phyloP scores from a whole-genome alignment of 2,888 invertebrate species.

The Epicampocera succincta region DNA sequence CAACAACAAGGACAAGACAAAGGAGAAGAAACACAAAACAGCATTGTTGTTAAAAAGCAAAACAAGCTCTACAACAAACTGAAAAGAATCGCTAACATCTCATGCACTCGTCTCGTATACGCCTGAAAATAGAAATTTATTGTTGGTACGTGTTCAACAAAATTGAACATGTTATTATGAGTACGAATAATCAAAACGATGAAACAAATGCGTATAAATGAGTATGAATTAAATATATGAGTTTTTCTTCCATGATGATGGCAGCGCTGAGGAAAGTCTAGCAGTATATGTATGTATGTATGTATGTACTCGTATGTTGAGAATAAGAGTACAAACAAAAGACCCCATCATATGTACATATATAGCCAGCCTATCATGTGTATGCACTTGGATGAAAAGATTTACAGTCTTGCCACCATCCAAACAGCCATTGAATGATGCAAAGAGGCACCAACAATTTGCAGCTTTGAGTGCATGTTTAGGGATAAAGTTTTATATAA shows the following conservation, averaged over 20 bases:
- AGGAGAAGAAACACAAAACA: neutral
- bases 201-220: slow-evolving; percentile 29
- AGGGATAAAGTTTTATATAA: slow-evolving; percentile 22
- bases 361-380: slow-evolving; percentile 18
- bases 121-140: slow-evolving; percentile 51
- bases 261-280: slow-evolving; percentile 19
- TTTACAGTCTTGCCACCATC: slow-evolving; percentile 18
- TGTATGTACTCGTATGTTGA: no score
- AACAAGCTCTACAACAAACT: slow-evolving; percentile 21
- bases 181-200: slow-evolving; percentile 41
- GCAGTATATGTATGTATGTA: neutral
- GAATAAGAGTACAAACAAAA: slow-evolving; percentile 31
- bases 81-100: neutral
- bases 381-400: slow-evolving; percentile 35
- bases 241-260: slow-evolving; percentile 1
- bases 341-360: neutral
- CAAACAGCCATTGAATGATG: neutral
- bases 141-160: slow-evolving; percentile 69
- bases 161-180: slow-evolving; percentile 62
- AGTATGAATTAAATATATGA: slow-evolving; percentile 5
- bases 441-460: slow-evolving; percentile 3
- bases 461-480: slow-evolving; percentile 20
- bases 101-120: neutral
- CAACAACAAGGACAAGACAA: slow-evolving; percentile 28
- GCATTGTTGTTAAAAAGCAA: slow-evolving; percentile 1